Conservation (phyloP, 2,113 vertebrate species). For the Grantiella picta region DNA sequence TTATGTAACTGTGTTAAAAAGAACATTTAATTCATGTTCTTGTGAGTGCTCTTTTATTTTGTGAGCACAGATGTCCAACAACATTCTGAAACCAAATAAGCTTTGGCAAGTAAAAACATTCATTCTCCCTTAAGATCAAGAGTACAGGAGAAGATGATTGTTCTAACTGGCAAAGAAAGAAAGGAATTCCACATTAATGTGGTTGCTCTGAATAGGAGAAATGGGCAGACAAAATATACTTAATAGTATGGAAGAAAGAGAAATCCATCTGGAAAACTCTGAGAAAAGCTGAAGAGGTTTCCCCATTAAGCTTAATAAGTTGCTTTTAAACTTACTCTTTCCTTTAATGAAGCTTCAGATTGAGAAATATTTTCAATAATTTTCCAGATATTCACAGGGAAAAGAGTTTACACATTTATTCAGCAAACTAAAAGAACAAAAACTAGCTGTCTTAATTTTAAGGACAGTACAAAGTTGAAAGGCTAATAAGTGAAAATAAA, state of each 20-base stretch:
- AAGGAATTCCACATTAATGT: neutral
- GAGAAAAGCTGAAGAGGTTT: neutral
- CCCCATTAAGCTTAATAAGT: accelerated
- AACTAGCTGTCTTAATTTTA: neutral
- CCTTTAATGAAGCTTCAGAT: neutral
- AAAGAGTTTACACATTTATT: neutral
- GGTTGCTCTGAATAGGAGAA: neutral
- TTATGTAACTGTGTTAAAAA: neutral
- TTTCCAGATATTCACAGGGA: neutral
- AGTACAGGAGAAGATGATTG: neutral
- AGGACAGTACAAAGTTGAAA: neutral
- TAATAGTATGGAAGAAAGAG: neutral
- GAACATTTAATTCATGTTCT: neutral
- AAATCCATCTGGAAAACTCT: neutral
- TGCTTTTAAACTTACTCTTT: neutral
- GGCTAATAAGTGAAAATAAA: neutral
- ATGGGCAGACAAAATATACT: neutral
- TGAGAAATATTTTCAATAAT: neutral
- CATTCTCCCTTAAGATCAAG: neutral
- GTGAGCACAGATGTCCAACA: neutral
- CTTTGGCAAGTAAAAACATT: neutral
- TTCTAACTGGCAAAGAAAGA: neutral
- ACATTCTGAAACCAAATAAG: neutral
- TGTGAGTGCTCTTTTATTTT: neutral
- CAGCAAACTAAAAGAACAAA: neutral